A percentile compares a stretch with the other conserved stretches of the same genome.
Evolutionary conservation across 1,140 invertebrate genomes (phyloP).

Genomic region (Caenorhabditis briggsae): DNA sequence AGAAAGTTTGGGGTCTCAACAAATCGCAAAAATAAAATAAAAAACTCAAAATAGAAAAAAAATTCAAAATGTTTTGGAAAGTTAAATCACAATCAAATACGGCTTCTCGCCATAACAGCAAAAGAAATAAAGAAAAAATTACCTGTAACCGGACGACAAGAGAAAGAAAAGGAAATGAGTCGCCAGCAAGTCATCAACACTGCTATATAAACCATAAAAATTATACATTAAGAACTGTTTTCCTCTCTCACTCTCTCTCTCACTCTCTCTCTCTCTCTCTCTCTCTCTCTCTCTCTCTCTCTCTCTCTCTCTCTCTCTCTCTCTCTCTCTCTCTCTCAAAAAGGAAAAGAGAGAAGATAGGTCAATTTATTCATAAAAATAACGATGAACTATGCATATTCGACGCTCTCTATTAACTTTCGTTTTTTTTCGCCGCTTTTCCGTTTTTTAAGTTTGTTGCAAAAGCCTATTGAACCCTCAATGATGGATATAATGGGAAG

Average conservation of each 20-base stretch:
- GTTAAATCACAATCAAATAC: neutral
- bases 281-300: neutral
- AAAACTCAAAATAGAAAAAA: neutral
- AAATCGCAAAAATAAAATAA: neutral
- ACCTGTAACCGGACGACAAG: neutral
- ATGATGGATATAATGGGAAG: no score
- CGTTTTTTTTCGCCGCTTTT: conserved; percentile 4
- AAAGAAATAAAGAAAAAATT: neutral
- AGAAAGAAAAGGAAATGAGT: neutral
- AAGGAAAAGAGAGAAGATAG: neutral
- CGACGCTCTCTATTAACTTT: conserved; percentile 9
- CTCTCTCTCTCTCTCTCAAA: neutral
- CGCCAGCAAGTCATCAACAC: neutral
- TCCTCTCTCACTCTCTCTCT: neutral
- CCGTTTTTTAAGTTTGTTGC: neutral
- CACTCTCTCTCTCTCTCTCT: neutral
- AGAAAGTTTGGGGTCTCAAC: neutral
- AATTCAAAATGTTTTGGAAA: neutral
- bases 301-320: neutral
- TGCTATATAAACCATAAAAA: conserved; percentile 8
- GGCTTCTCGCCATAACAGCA: conserved; percentile 8
- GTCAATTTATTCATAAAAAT: conserved; percentile 37
- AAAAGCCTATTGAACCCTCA: neutral
- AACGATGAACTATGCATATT: conserved; percentile 38
- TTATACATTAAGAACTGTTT: conserved; percentile 11